phyloP scores from a whole-genome alignment of 2,113 vertebrate species.

The Clinocottus analis region DNA sequence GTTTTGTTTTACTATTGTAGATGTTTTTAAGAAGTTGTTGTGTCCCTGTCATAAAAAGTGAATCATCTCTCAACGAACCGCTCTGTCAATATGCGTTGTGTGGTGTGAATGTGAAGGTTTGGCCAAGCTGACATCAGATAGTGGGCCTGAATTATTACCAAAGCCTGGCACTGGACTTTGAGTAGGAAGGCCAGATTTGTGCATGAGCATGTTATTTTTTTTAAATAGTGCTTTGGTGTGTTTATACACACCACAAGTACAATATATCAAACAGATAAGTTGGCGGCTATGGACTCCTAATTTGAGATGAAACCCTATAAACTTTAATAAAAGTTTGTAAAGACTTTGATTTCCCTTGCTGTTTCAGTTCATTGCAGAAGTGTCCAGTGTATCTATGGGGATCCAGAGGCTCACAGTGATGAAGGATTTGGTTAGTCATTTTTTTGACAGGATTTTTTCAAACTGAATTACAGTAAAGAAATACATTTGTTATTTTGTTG shows the following conservation, averaged over 20 bases:
- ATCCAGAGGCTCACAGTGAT: neutral
- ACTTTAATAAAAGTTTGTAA: neutral
- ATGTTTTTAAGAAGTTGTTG: too few species aligned
- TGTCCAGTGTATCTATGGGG: neutral
- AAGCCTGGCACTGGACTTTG: neutral
- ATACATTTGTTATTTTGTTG: neutral
- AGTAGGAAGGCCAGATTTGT: neutral
- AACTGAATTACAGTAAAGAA: neutral
- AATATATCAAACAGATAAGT: neutral
- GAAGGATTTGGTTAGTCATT: neutral
- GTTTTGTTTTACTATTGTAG: too few species aligned
- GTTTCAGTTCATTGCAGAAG: neutral
- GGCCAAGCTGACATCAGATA: too few species aligned
- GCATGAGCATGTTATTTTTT: neutral
- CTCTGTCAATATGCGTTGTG: too few species aligned
- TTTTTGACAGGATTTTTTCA: neutral
- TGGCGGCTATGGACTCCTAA: neutral
- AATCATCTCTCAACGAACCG: too few species aligned
- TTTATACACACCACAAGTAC: neutral
- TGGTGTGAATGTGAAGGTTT: too few species aligned
- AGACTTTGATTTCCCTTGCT: neutral
- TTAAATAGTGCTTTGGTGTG: neutral
- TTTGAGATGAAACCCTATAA: neutral
- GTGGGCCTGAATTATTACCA: too few species aligned
- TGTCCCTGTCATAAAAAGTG: too few species aligned